Conservation (phyloP, 2,888 invertebrate genomes). For the Siphonodentalium dalli region DNA sequence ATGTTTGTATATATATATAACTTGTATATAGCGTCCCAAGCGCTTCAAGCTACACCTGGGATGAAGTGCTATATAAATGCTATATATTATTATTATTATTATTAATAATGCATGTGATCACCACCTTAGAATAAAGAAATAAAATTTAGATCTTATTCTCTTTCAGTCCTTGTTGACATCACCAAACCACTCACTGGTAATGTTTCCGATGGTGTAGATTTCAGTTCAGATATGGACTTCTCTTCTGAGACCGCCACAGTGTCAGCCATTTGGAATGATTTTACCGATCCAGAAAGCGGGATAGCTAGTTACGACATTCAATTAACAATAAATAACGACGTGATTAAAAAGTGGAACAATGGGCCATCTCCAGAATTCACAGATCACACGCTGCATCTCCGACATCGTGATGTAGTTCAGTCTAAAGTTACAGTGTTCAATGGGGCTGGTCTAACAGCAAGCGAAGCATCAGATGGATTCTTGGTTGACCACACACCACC, state of each 20-base stretch:
- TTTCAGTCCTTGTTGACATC: constrained; percentile 36
- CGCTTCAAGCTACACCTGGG: too few relatives aligned
- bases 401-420: constrained; percentile 25
- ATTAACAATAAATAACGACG: constrained; percentile 33
- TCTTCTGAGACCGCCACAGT: constrained; percentile 34
- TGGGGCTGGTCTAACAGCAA: constrained; percentile 32
- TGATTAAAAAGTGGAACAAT: constrained; percentile 27
- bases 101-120: too few relatives aligned
- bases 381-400: constrained; percentile 29
- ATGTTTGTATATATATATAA: too few relatives aligned
- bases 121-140: too few relatives aligned
- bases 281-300: constrained; percentile 34
- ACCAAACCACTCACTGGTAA: constrained; percentile 31
- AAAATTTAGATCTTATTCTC: neutral
- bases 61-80: too few relatives aligned
- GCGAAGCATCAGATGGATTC: constrained; percentile 34
- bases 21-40: too few relatives aligned
- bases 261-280: constrained; percentile 30
- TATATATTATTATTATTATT: too few relatives aligned
- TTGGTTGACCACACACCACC: constrained; percentile 46
- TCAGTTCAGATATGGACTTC: constrained; percentile 23
- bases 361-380: constrained; percentile 15
- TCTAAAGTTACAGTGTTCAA: constrained; percentile 36
- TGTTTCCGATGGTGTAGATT: constrained; percentile 29
- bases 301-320: constrained; percentile 32